These are phyloP conservation scores for Rallus crepitans DNA, from an alignment of 2,797 vertebrate genomes.

Conservation along the genomic window DNA sequence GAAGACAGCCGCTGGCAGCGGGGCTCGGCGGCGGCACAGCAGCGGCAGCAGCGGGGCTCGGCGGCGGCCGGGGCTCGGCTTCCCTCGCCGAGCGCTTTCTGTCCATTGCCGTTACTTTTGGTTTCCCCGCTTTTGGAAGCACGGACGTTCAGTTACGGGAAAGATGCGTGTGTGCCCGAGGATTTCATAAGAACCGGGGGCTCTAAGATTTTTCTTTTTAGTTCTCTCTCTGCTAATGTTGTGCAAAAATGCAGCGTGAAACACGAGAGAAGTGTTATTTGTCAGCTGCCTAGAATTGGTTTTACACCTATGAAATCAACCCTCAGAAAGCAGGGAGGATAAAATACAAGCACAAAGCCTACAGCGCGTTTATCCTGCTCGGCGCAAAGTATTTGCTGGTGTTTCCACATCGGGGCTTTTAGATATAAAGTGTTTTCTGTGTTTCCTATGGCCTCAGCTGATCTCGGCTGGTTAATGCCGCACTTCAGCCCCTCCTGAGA, in stretches of 20 bases:
- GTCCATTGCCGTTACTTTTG: fast-evolving
- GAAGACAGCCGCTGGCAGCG: not conserved
- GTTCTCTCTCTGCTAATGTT: fast-evolving
- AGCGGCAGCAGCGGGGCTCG: not conserved
- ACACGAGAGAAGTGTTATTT: not conserved
- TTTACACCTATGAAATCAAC: not conserved
- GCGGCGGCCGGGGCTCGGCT: no score
- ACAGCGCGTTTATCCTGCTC: fast-evolving
- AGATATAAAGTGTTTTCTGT: fast-evolving
- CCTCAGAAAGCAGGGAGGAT: not conserved
- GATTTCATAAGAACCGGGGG: fast-evolving
- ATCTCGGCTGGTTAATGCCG: not conserved
- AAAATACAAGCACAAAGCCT: not conserved
- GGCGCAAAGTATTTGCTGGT: not conserved
- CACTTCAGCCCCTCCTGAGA: not conserved
- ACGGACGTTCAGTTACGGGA: not conserved
- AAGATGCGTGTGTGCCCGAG: not conserved
- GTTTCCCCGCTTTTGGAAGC: not conserved
- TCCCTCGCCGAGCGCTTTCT: not conserved
- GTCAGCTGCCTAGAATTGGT: fast-evolving
- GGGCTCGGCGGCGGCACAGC: no score
- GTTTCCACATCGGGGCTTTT: not conserved
- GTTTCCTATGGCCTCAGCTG: no score
- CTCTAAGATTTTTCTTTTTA: no score
- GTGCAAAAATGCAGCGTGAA: fast-evolving